Conservation (phyloP, 2,113 vertebrate species). For the Xiphorhynchus elegans region DNA sequence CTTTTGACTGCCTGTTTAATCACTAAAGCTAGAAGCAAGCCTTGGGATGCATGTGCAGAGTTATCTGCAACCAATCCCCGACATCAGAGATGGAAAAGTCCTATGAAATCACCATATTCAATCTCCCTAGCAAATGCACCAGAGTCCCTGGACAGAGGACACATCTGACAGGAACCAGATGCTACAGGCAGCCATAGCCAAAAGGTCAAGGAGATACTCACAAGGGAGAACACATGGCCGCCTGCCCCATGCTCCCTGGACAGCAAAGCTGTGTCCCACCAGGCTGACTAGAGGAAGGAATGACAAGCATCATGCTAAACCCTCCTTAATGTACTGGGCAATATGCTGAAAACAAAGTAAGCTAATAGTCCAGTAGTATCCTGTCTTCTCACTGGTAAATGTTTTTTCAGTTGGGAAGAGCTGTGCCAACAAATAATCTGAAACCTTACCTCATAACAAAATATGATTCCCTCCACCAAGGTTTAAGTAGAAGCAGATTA, state of each 20-base stretch:
- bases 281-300: background rate
- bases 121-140: background rate
- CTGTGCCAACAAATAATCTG: constrained; percentile 59
- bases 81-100: background rate
- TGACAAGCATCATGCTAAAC: background rate
- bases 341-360: background rate
- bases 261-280: background rate
- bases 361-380: constrained; percentile 5
- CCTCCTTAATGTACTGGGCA: background rate
- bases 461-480: constrained; percentile 56
- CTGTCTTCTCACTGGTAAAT: constrained; percentile 9
- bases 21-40: background rate
- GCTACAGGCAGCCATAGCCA: background rate
- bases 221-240: background rate
- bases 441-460: constrained; percentile 72
- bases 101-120: constrained; percentile 11
- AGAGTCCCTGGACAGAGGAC: background rate
- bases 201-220: background rate
- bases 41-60: background rate
- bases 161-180: constrained; percentile 12
- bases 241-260: background rate
- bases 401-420: constrained; percentile 62
- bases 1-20: constrained; percentile 41
- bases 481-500: constrained; percentile 52
- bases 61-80: background rate